Conservation (phyloP, 2,888 invertebrate species). For the Limnephilus rhombicus region DNA sequence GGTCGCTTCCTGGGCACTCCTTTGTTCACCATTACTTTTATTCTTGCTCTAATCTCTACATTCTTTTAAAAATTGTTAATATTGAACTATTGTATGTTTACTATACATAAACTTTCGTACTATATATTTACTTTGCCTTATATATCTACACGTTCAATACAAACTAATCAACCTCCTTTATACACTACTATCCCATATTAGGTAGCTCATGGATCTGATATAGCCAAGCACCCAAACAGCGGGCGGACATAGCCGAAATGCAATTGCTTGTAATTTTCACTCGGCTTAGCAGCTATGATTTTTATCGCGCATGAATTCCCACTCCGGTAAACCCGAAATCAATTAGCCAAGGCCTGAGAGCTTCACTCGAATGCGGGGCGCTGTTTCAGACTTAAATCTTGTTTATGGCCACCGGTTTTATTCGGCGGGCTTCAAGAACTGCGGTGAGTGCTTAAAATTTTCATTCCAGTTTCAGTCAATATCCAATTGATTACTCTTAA, state of each 20-base stretch:
- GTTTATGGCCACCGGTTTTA: not conserved
- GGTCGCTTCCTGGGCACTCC: too few relatives aligned
- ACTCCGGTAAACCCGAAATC: slow-evolving; percentile 60
- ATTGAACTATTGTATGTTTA: too few relatives aligned
- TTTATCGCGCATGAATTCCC: slow-evolving; percentile 65
- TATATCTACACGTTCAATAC: too few relatives aligned
- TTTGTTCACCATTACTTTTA: too few relatives aligned
- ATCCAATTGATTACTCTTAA: not conserved
- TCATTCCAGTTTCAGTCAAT: not conserved
- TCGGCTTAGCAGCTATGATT: slow-evolving; percentile 63
- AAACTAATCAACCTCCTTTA: not conserved
- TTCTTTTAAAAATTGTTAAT: too few relatives aligned
- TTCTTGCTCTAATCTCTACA: too few relatives aligned
- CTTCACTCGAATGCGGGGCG: slow-evolving; percentile 29
- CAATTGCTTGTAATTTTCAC: slow-evolving; percentile 65
- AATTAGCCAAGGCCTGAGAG: slow-evolving; percentile 56
- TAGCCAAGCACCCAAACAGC: slow-evolving; percentile 24
- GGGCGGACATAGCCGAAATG: slow-evolving; percentile 59
- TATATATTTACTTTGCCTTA: too few relatives aligned
- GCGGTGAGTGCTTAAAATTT: not conserved
- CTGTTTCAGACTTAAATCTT: slow-evolving; percentile 33
- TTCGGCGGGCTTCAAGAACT: not conserved
- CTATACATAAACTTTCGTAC: too few relatives aligned
- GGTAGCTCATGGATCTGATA: not conserved
- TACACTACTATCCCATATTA: not conserved